Conservation (phyloP, 2,888 invertebrate species). For the Eilema caniola region DNA sequence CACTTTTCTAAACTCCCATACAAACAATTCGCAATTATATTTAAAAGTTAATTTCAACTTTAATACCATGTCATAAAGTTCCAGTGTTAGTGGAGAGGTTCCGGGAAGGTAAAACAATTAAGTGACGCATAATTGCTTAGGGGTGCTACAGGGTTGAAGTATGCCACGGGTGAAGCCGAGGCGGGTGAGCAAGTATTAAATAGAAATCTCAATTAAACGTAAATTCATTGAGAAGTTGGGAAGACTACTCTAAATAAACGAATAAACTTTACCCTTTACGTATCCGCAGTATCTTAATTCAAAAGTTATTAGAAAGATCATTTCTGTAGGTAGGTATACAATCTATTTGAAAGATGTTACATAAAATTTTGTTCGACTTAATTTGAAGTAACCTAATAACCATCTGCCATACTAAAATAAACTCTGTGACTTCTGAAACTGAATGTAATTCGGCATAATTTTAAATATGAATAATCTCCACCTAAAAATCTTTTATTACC, state of each 20-base stretch:
- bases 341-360: constrained; percentile 45
- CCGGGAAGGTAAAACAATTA: too few species aligned
- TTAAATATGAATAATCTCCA: constrained; percentile 7
- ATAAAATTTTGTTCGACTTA: constrained; percentile 34
- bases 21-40: too few species aligned
- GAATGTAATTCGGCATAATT: constrained; percentile 9
- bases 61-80: too few species aligned
- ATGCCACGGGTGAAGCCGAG: too few species aligned
- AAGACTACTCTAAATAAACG: constrained; percentile 40
- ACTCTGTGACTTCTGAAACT: neutral
- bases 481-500: constrained; percentile 14
- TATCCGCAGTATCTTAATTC: constrained; percentile 46
- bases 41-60: too few species aligned
- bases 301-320: constrained; percentile 46
- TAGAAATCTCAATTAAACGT: constrained; percentile 30
- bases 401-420: constrained; percentile 23
- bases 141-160: too few species aligned
- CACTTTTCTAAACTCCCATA: too few species aligned
- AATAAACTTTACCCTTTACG: constrained; percentile 42
- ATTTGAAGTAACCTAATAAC: constrained; percentile 20
- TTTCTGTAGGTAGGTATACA: constrained; percentile 31
- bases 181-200: too few species aligned
- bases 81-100: too few species aligned
- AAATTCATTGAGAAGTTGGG: constrained; percentile 45
- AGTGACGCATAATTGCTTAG: too few species aligned